A percentile compares a stretch with the other conserved stretches of the same genome.
Conservation (phyloP, 2,797 vertebrate genomes). For the Anas acuta region DNA sequence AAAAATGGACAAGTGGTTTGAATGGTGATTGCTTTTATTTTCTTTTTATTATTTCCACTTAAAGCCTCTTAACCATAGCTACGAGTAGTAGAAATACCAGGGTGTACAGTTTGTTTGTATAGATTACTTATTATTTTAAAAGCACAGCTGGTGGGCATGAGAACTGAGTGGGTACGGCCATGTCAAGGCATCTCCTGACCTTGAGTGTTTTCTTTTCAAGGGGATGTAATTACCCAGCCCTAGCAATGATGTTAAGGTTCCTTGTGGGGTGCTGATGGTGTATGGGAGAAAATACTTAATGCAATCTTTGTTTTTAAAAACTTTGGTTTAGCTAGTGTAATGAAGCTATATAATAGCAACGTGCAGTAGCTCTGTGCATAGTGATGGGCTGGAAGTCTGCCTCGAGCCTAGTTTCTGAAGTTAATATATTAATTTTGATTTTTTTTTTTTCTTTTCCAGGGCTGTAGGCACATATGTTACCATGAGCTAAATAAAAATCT, state of each 20-base stretch:
- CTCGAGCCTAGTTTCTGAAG: neutral
- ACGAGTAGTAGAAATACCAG: neutral
- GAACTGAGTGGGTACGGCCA: neutral
- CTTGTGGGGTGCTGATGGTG: neutral
- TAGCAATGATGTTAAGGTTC: neutral
- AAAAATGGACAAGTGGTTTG: neutral
- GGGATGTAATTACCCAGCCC: neutral
- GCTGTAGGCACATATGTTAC: neutral
- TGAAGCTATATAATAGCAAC: neutral
- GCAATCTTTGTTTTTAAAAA: neutral
- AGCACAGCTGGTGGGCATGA: neutral
- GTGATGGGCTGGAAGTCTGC: neutral
- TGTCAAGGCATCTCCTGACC: neutral
- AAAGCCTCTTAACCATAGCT: neutral
- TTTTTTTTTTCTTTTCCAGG: neutral
- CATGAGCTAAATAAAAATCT: neutral
- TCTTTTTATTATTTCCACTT: neutral
- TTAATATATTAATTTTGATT: neutral
- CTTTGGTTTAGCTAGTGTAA: neutral
- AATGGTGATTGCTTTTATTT: neutral
- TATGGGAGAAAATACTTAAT: neutral
- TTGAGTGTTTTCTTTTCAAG: neutral
- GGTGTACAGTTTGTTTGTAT: neutral
- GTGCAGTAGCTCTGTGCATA: neutral
- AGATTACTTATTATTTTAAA: neutral